These are phyloP conservation scores for Drosophila baimaii DNA, from an alignment of 1,140 invertebrate genomes.

Conservation along the genomic window DNA sequence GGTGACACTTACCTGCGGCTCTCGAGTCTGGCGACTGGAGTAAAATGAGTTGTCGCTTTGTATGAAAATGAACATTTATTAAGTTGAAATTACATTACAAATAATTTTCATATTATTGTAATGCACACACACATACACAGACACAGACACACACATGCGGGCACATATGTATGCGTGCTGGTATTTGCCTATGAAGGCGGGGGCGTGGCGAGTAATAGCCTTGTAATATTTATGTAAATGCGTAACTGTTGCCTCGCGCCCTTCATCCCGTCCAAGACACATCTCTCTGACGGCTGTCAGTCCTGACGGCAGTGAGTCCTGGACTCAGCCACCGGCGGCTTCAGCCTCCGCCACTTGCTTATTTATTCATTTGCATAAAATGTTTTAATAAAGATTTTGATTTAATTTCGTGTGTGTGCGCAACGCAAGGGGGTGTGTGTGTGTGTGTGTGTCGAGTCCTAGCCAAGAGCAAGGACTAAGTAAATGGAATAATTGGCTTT, in stretches of 20 bases:
- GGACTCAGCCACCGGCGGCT: too few relatives aligned
- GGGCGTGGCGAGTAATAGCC: slow-evolving; percentile 61
- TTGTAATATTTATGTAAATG: slow-evolving; percentile 80
- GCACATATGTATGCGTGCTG: slow-evolving; percentile 11
- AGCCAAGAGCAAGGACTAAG: slow-evolving; percentile 25
- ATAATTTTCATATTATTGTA: slow-evolving; percentile 80
- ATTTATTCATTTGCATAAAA: slow-evolving; percentile 80
- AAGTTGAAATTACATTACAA: slow-evolving; percentile 82
- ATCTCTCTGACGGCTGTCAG: slow-evolving; percentile 15
- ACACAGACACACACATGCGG: slow-evolving; percentile 13
- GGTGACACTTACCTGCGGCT: slow-evolving; percentile 22
- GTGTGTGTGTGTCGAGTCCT: slow-evolving; percentile 7
- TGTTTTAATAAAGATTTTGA: slow-evolving; percentile 78
- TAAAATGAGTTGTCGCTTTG: slow-evolving; percentile 57
- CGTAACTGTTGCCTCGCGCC: slow-evolving; percentile 58
- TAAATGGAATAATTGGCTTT: slow-evolving; percentile 51
- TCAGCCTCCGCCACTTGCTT: slow-evolving; percentile 56
- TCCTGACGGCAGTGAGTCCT: too few relatives aligned
- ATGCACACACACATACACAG: slow-evolving; percentile 49
- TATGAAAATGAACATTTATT: slow-evolving; percentile 77
- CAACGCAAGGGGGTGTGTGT: too few relatives aligned
- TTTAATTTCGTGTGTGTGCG: slow-evolving; percentile 56
- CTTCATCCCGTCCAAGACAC: slow-evolving; percentile 9
- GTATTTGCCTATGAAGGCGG: slow-evolving; percentile 31
- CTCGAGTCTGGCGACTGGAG: neutral